Percentiles rank a stretch among this genome's conserved stretches.
phyloP scores from a whole-genome alignment of 2,113 vertebrate species.

The Pedetes capensis region DNA sequence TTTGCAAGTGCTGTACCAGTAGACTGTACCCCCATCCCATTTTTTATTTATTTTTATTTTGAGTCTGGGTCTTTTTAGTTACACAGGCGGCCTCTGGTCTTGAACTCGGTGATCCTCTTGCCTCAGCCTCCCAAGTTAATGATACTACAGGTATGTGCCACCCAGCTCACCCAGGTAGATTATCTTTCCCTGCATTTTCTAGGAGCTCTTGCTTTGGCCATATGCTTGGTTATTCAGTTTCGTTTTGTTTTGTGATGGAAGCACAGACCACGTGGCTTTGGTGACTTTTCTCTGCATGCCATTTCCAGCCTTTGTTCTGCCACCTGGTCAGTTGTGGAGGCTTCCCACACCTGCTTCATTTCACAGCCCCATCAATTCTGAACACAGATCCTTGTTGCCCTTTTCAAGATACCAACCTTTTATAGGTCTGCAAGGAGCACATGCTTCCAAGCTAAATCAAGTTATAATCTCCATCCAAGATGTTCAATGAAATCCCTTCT shows the following conservation, averaged over 20 bases:
- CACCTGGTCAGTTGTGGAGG: background rate
- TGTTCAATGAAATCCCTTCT: background rate
- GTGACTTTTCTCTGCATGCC: background rate
- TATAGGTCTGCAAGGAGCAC: background rate
- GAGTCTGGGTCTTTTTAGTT: no score
- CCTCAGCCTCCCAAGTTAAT: no score
- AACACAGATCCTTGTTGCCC: background rate
- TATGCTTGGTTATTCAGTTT: background rate
- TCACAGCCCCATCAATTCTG: background rate
- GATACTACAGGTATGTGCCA: no score
- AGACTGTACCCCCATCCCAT: no score
- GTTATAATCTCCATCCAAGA: slow-evolving; percentile 1
- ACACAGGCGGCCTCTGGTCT: no score
- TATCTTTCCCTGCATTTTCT: background rate
- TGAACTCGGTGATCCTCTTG: no score
- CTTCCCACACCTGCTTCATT: background rate
- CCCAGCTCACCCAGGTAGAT: no score
- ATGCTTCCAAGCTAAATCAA: background rate
- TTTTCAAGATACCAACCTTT: background rate
- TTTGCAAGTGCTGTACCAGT: no score
- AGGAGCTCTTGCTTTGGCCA: background rate
- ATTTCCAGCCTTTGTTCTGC: background rate
- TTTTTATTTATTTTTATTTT: no score
- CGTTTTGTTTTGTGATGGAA: background rate
- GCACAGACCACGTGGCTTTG: background rate